Conservation (phyloP, 2,113 vertebrate species). For the Lophura nycthemera region DNA sequence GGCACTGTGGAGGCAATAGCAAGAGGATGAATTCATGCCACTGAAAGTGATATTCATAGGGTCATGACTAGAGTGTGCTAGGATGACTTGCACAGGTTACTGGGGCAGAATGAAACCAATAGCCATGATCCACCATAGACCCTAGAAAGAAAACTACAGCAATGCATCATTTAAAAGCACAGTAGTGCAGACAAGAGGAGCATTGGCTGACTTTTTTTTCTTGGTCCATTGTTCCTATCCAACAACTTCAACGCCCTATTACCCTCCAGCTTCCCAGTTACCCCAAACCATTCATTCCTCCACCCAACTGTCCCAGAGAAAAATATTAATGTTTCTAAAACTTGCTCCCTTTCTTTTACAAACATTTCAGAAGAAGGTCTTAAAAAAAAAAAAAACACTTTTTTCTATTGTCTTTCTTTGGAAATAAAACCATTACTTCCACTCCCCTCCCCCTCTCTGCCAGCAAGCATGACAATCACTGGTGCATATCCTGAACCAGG, state of each 20-base stretch:
- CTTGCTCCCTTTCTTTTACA: background rate
- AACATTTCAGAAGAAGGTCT: background rate
- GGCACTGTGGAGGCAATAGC: background rate
- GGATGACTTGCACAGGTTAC: background rate
- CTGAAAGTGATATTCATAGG: constrained; percentile 25
- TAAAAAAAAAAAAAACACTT: too few species aligned
- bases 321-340: background rate
- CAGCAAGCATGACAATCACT: accelerated
- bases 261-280: background rate
- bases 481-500: background rate
- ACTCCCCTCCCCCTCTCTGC: background rate
- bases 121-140: background rate
- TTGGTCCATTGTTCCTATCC: background rate
- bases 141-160: background rate
- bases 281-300: background rate
- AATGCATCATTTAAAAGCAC: background rate
- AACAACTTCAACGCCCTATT: background rate
- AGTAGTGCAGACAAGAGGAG: background rate
- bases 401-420: background rate
- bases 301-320: background rate
- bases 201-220: background rate
- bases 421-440: background rate
- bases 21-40: background rate
- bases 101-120: background rate
- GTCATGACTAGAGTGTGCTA: background rate